These are phyloP conservation scores for Theocolax elegans DNA, from an alignment of 1,140 invertebrate genomes.

Conservation along the genomic window DNA sequence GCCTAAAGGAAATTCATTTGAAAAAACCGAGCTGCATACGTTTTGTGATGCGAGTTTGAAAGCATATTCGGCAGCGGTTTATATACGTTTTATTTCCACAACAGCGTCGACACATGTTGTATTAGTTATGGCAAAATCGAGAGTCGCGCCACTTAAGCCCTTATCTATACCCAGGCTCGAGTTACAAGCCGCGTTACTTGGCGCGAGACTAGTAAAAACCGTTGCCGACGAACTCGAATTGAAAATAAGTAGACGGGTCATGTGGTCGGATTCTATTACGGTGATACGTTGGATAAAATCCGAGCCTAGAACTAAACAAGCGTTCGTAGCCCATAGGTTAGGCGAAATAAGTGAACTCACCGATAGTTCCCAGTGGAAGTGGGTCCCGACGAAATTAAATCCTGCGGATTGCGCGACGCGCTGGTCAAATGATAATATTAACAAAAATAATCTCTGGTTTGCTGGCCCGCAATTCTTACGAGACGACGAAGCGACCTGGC, in stretches of 20 bases:
- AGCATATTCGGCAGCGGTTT: no score
- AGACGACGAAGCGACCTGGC: no score
- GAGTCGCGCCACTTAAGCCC: conserved; percentile 55
- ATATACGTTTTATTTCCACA: no score
- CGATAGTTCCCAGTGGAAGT: conserved; percentile 54
- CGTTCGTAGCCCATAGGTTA: conserved; percentile 55
- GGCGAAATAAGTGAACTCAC: conserved; percentile 49
- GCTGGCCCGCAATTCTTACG: no score
- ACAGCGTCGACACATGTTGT: background rate
- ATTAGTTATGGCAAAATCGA: background rate
- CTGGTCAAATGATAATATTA: background rate
- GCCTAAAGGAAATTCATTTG: conserved; percentile 34
- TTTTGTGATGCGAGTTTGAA: no score
- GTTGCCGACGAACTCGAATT: background rate
- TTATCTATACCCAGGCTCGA: conserved; percentile 61
- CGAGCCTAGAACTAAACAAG: conserved; percentile 19
- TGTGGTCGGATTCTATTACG: conserved; percentile 55
- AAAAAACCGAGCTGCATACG: background rate
- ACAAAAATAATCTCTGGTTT: no score
- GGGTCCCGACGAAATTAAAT: conserved; percentile 60
- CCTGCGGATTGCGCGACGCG: conserved; percentile 56
- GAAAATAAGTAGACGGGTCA: background rate
- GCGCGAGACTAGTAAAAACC: conserved; percentile 25
- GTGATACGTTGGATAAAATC: conserved; percentile 52
- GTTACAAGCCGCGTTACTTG: conserved; percentile 59